phyloP scores from a whole-genome alignment of 2,888 invertebrate species.

The Megalurothrips usitatus region DNA sequence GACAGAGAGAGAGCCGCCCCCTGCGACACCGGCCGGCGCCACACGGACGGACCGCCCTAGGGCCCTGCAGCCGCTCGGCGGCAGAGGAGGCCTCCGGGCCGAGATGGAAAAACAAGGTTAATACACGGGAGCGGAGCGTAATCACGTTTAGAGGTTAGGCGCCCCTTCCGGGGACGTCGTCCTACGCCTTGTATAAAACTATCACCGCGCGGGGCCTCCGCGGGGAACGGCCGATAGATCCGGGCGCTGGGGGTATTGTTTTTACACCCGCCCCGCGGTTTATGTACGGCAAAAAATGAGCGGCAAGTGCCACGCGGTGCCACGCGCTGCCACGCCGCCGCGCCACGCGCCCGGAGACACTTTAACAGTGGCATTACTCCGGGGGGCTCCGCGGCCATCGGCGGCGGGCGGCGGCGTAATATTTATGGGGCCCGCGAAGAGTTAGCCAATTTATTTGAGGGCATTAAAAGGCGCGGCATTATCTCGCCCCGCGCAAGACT shows the following conservation, averaged over 20 bases:
- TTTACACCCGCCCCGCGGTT: not conserved
- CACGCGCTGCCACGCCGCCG: too few relatives aligned
- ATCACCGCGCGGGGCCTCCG: too few relatives aligned
- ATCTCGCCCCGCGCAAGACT: not conserved
- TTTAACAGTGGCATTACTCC: conserved; percentile 8
- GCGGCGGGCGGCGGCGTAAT: not conserved
- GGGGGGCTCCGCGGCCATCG: not conserved
- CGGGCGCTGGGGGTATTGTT: too few relatives aligned
- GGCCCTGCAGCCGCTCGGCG: too few relatives aligned
- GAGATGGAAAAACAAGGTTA: not conserved
- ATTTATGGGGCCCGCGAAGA: conserved; percentile 7
- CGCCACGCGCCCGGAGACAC: not conserved
- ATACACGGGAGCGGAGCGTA: too few relatives aligned
- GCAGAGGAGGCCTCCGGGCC: too few relatives aligned
- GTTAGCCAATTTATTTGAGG: conserved; percentile 24
- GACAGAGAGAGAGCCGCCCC: not conserved
- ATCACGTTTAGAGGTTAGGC: too few relatives aligned
- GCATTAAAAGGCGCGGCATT: conserved; percentile 22
- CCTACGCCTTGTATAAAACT: too few relatives aligned
- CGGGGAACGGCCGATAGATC: too few relatives aligned
- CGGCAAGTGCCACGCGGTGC: not conserved
- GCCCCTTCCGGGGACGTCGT: too few relatives aligned
- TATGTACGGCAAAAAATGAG: not conserved
- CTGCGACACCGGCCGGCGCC: not conserved
- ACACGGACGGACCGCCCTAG: not conserved